A percentile compares a stretch with the other conserved stretches of the same genome.
Conservation (phyloP, 2,888 invertebrate species). For the Leptopilina drosophilae region DNA sequence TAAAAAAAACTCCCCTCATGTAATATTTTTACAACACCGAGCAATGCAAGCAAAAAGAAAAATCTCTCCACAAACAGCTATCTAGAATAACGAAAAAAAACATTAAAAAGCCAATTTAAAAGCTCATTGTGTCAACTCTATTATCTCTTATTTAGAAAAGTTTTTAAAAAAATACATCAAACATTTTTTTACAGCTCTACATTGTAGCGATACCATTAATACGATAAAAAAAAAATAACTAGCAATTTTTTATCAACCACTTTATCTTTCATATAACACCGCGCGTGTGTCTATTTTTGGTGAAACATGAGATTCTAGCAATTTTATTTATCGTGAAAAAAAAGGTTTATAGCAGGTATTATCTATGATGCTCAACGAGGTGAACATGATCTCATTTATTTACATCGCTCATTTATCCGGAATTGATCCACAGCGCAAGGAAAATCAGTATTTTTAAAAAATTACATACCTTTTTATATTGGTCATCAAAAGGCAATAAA, state of each 20-base stretch:
- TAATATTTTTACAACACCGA: too few species aligned
- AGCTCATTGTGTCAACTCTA: too few species aligned
- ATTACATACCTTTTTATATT: too few species aligned
- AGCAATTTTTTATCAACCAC: slow-evolving; percentile 6
- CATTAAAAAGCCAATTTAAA: background rate
- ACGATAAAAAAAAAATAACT: background rate
- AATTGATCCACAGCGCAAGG: background rate
- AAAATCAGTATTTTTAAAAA: background rate
- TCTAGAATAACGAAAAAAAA: background rate
- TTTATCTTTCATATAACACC: background rate
- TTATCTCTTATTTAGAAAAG: slow-evolving; percentile 2
- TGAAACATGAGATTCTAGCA: background rate
- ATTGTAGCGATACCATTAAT: background rate
- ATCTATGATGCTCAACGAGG: slow-evolving; percentile 3
- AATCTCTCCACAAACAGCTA: too few species aligned
- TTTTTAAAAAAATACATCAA: background rate
- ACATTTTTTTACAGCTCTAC: background rate
- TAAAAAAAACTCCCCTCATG: too few species aligned
- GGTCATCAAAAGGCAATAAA: too few species aligned
- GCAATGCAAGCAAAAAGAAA: too few species aligned
- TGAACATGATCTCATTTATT: slow-evolving; percentile 10
- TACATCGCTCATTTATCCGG: background rate
- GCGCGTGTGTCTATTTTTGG: background rate
- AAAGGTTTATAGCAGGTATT: background rate
- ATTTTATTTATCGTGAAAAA: slow-evolving; percentile 14